Evolutionary conservation across 2,113 vertebrate genomes (phyloP), one percentile per base, ranked within the genome.

Genomic region (Pogonocichla stellata): DNA sequence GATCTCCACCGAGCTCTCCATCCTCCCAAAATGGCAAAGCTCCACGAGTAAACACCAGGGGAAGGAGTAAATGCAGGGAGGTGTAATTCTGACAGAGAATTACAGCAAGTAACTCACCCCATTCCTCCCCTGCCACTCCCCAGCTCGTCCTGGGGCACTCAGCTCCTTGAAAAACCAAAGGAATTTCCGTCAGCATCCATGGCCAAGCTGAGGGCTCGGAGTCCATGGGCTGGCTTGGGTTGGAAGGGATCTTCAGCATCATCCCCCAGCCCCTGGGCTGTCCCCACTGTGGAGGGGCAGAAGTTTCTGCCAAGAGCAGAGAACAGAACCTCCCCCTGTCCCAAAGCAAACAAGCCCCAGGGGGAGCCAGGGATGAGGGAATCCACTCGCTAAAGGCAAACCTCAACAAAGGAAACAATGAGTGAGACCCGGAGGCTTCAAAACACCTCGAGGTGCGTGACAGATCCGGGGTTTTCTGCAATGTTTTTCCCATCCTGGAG

Each of bases 361-460:
- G 17, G 48, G 34, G 57, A 82, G 84, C 12, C 26, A 10, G 54
- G 54, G 78, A 54, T 0, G 4, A 65, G 78, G 84, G 85, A 91
- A 69, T 42, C 79, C 24, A 0, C 50, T 69, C 54, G 8, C 16
- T 26, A 29, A 50, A 58, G 74, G 10, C 50, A 88, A 80, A 87
- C 18, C 84, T 48, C 84, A 77, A 80, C 45, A 64, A 91, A 94
- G 84, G 70, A 94, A 91, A 94, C 79, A 67, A 47, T 91, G 93
- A 91, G 66, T 42, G 80, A 34, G 57, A 38, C 40, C 23, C 19
- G 4, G n/a, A 26, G 62, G 73, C 84, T 90, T 19, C 90, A 80
- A 88, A 95, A 66, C 87, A 45, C 61, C 0, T 12, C 6, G 51
- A 54, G 47, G 69, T 83, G 45, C 82, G 5, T 53, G 65, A 19